These are phyloP conservation scores for Mormyrus hasselquistii DNA, from an alignment of 2,797 vertebrate species.

Conservation along the genomic window DNA sequence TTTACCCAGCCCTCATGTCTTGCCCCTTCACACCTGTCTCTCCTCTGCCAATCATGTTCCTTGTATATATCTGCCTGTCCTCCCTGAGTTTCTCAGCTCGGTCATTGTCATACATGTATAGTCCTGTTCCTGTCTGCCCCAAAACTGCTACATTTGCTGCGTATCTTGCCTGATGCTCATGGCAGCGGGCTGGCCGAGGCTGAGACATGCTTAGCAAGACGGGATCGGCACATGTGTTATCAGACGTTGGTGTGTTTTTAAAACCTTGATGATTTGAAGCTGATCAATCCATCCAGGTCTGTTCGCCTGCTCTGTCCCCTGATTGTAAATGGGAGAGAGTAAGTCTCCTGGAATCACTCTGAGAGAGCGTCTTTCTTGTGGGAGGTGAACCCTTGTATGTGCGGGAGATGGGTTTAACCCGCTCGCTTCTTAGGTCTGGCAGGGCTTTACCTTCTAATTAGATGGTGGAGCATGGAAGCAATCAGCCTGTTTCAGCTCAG, in stretches of 20 bases:
- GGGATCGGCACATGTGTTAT: neutral
- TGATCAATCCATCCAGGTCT: neutral
- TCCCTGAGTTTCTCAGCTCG: neutral
- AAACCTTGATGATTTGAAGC: neutral
- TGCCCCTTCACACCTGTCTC: neutral
- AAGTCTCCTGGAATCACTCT: neutral
- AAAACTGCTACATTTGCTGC: neutral
- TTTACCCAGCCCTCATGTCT: neutral
- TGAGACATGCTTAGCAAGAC: neutral
- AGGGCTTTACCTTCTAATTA: conserved; percentile 56
- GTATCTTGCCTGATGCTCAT: neutral
- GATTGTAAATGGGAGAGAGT: neutral
- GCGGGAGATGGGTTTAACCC: neutral
- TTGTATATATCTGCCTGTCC: neutral
- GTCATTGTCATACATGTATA: neutral
- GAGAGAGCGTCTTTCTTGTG: neutral
- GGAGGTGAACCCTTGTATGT: neutral
- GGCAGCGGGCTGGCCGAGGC: neutral
- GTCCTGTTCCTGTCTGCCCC: neutral
- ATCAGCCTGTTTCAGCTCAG: conserved; percentile 59
- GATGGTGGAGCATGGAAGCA: conserved; percentile 61
- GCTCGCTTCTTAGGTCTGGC: neutral
- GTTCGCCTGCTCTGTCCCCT: neutral
- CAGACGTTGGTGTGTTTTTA: neutral
- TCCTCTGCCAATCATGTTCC: neutral